A percentile compares a stretch with the other conserved stretches of the same genome.
These are phyloP conservation scores for Diorhabda elongata DNA, from an alignment of 1,140 invertebrate species.

Conservation along the genomic window DNA sequence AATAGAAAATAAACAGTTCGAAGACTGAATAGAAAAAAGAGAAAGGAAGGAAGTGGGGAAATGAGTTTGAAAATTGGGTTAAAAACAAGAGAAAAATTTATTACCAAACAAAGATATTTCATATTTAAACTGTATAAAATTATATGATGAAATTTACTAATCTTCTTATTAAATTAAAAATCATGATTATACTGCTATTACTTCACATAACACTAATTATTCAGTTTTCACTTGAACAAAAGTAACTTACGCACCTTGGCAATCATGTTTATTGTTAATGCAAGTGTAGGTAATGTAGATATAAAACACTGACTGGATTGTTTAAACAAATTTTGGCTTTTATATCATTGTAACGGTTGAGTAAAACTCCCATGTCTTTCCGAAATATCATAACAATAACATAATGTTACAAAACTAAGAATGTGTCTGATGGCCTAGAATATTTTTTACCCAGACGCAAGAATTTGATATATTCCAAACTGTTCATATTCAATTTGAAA, in stretches of 20 bases:
- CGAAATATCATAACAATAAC: constrained; percentile 6
- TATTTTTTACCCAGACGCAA: constrained; percentile 6
- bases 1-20: too few species aligned
- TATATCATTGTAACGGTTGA: constrained; percentile 7
- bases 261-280: constrained; percentile 1
- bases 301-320: not conserved
- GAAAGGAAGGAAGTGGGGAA: too few species aligned
- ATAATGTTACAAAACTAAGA: constrained; percentile 5
- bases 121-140: too few species aligned
- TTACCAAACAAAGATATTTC: too few species aligned
- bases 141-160: too few species aligned
- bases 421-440: constrained; percentile 7
- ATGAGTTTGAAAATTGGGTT: too few species aligned
- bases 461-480: constrained; percentile 3
- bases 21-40: too few species aligned
- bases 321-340: not conserved
- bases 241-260: constrained; percentile 4
- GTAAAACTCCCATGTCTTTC: not conserved
- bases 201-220: not conserved
- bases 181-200: too few species aligned
- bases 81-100: too few species aligned
- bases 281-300: not conserved
- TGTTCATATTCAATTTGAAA: not conserved
- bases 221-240: not conserved
- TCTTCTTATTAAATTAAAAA: too few species aligned